Conservation (phyloP, 2,797 vertebrate genomes). For the Ibycter americanus region DNA sequence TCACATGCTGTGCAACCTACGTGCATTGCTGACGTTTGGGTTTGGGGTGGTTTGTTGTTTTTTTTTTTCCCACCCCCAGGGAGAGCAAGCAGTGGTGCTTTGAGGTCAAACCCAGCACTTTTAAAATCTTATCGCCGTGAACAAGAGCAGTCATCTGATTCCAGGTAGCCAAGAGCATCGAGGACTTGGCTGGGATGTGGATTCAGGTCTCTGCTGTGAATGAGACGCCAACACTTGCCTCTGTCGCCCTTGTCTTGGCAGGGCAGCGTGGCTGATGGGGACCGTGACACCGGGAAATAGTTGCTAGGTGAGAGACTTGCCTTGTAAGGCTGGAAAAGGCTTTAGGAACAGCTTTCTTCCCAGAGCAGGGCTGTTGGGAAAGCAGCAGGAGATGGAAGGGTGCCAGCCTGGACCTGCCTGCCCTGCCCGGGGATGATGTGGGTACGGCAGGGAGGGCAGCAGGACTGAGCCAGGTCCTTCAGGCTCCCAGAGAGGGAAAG, state of each 20-base stretch:
- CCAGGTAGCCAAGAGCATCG: not conserved
- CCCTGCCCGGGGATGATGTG: not conserved
- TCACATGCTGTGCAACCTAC: not conserved
- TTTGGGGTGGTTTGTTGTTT: too few relatives aligned
- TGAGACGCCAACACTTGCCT: not conserved
- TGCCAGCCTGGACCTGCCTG: not conserved
- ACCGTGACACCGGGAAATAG: accelerated
- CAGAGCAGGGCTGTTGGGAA: not conserved
- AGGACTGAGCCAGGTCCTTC: not conserved
- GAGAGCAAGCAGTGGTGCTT: not conserved
- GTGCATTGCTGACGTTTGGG: not conserved
- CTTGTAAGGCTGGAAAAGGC: not conserved
- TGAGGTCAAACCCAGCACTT: not conserved
- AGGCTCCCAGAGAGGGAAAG: not conserved
- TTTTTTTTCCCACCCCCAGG: accelerated
- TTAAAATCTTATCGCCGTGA: accelerated
- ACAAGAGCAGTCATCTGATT: not conserved
- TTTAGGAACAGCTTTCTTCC: not conserved
- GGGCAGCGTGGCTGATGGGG: not conserved
- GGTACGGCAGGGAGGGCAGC: not conserved
- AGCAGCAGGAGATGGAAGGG: not conserved
- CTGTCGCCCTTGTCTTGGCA: not conserved
- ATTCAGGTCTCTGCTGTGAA: not conserved
- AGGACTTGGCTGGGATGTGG: not conserved
- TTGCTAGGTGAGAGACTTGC: not conserved